These are phyloP conservation scores for Clepsis dumicolana DNA, from an alignment of 2,888 invertebrate species.

Conservation along the genomic window DNA sequence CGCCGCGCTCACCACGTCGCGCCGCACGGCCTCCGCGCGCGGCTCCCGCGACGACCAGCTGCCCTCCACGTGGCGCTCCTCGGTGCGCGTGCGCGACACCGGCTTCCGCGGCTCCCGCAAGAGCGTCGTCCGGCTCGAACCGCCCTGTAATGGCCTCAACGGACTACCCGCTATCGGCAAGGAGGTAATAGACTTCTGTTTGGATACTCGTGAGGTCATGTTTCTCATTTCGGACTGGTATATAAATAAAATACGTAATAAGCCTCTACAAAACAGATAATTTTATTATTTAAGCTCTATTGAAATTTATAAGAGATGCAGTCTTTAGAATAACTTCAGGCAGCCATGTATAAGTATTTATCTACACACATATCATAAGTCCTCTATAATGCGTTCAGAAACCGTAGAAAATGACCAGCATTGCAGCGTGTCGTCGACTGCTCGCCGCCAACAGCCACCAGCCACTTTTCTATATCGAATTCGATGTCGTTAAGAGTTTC, in stretches of 20 bases:
- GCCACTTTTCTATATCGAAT: no score
- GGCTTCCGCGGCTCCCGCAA: constrained; percentile 88
- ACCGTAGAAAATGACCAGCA: no score
- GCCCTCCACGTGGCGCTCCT: constrained; percentile 87
- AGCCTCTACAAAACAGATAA: neutral
- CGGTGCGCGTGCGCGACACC: constrained; percentile 88
- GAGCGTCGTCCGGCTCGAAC: constrained; percentile 88
- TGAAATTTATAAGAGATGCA: neutral
- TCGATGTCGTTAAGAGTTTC: no score
- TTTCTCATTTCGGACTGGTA: constrained; percentile 1
- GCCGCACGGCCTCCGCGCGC: constrained; percentile 74
- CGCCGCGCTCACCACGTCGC: constrained; percentile 75
- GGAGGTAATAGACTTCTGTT: constrained; percentile 81
- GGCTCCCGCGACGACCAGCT: constrained; percentile 76
- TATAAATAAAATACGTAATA: neutral
- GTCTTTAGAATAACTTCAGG: neutral
- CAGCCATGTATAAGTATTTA: neutral
- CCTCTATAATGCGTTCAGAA: no score
- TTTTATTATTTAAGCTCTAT: neutral
- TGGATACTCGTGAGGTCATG: constrained; percentile 55
- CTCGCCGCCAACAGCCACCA: no score
- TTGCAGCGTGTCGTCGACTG: no score
- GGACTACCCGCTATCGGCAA: constrained; percentile 85
- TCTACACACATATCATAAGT: no score
- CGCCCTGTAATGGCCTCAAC: constrained; percentile 88